Conservation (phyloP, 1,140 invertebrate species). For the Drosophila lacteicornis region DNA sequence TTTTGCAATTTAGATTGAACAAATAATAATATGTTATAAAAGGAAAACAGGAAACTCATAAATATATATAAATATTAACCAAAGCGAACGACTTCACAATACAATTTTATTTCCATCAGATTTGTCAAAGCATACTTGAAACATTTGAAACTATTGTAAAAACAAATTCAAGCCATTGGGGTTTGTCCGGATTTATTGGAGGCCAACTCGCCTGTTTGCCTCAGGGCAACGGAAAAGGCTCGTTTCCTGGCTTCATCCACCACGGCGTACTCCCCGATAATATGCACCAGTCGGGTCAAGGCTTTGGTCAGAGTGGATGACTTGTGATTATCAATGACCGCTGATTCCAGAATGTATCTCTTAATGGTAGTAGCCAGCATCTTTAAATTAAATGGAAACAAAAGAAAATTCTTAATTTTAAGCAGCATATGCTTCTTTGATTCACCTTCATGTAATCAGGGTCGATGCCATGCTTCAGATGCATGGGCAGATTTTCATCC, state of each 20-base stretch:
- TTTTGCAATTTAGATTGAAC: slow-evolving; percentile 9
- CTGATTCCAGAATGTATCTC: slow-evolving; percentile 26
- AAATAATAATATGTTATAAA: neutral
- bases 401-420: too few relatives aligned
- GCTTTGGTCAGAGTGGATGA: slow-evolving; percentile 24
- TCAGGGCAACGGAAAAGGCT: slow-evolving; percentile 26
- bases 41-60: neutral
- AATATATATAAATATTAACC: neutral
- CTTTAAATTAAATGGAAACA: neutral
- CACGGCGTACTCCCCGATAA: slow-evolving; percentile 35
- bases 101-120: neutral
- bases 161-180: too few relatives aligned
- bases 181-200: too few relatives aligned
- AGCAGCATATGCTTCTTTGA: neutral
- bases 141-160: neutral
- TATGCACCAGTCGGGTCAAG: slow-evolving; percentile 12
- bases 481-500: slow-evolving; percentile 34
- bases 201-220: neutral
- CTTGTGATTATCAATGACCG: slow-evolving; percentile 28
- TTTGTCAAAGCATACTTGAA: slow-evolving; percentile 18
- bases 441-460: slow-evolving; percentile 23
- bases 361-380: slow-evolving; percentile 31
- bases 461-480: slow-evolving; percentile 39
- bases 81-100: neutral
- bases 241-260: slow-evolving; percentile 34